Base-by-base conservation (phyloP, 2,797 vertebrate species). In the Rhabdophis nuchalis region DNA sequence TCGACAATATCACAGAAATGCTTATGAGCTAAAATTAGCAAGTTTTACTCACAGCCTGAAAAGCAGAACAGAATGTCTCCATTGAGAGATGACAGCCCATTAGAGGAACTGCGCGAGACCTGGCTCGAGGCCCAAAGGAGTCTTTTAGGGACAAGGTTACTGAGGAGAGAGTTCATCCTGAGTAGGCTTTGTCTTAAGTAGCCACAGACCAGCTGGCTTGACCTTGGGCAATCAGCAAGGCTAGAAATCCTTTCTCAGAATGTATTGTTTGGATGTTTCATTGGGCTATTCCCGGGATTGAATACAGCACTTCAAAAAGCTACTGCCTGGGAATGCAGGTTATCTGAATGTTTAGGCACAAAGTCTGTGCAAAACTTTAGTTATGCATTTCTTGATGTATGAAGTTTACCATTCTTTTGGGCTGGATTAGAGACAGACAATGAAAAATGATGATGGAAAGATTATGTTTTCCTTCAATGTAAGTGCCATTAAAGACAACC, bases 11-110 rank as follows among this genome's bases (percentile, higher is more conserved):
- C 60, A 92, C 18, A 52, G 60, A 90, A 87, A 46, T 14, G 10
- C 58, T 64, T 68, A 68, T 27, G 52, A 89, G 32, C 88, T 92
- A 89, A 92, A 92, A 89, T 89, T 89, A 92, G 87, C 56, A 92
- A 52, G 57, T 68, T 61, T 89, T 86, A 68, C 52, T 64, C 77
- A 86, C 32, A 64, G 16, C 2, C 88, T 86, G 52, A 56, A 89
- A 89, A 85, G 57, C 57, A 85, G 52, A 52, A 89, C 88, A 92
- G n/a, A 92, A 89, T 92, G 77, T 89, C 77, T 89, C 82, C 58
- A 89, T 56, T 89, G 57, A 89, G 77, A 89, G 23, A 89, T n/a
- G 77, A 46, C 77, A 86, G 61, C 32, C 87, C 88, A 86, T 68
- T 68, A 41, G n/a, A 61, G 36, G 50, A 41, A 68, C 77, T 32